Evolutionary conservation across 2,888 invertebrate species (phyloP).

Genomic region (Monoplex corrugatus): DNA sequence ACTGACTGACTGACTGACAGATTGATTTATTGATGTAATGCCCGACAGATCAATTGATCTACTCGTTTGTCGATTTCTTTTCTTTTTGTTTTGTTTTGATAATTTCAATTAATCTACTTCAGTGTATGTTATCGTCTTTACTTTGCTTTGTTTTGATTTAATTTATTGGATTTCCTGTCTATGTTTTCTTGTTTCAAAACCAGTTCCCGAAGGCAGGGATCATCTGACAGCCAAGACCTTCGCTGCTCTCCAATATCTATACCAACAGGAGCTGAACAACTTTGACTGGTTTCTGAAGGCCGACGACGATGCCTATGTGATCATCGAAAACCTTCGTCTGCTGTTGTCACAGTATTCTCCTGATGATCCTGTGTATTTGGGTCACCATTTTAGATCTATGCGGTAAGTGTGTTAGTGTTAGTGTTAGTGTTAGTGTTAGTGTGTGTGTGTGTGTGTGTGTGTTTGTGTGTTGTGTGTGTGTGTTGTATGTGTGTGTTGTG

Average conservation of each 20-base stretch:
- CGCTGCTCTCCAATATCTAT: not conserved
- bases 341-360: conserved; percentile 39
- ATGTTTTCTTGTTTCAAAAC: not conserved
- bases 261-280: conserved; percentile 26
- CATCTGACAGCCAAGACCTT: conserved; percentile 45
- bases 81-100: no score
- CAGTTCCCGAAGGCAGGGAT: conserved; percentile 42
- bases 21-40: not conserved
- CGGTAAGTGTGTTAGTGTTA: not conserved
- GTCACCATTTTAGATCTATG: conserved; percentile 23
- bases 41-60: not conserved
- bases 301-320: conserved; percentile 50
- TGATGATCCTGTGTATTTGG: conserved; percentile 45
- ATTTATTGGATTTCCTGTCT: not conserved
- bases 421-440: not conserved
- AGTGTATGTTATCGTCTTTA: no score
- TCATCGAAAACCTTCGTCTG: conserved; percentile 48
- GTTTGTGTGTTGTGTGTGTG: not conserved
- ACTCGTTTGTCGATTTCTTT: no score
- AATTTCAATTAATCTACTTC: no score
- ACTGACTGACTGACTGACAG: not conserved
- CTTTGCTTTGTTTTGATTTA: no score
- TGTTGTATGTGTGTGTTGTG: not conserved
- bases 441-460: not conserved
- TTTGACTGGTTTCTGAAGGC: conserved; percentile 54